phyloP scores from a whole-genome alignment of 2,797 vertebrate genomes.

The Cossypha heuglini region DNA sequence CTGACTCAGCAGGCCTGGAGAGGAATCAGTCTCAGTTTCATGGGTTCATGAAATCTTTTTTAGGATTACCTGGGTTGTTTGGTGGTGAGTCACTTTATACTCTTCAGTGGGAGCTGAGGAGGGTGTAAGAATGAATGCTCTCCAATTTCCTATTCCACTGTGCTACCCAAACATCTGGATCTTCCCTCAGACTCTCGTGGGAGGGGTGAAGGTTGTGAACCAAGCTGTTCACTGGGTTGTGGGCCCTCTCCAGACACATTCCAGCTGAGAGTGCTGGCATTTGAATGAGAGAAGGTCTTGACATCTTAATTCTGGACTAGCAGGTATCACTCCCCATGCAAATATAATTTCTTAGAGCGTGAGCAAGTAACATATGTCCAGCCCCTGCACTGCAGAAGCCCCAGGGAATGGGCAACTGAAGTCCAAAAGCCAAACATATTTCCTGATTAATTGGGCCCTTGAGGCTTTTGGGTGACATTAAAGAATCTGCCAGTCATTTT shows the following conservation, averaged over 20 bases:
- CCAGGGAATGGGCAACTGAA: constrained; percentile 53
- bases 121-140: neutral
- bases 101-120: neutral
- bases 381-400: constrained; percentile 1
- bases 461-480: constrained; percentile 69
- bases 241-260: constrained; percentile 45
- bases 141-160: constrained; percentile 8
- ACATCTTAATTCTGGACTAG: constrained; percentile 60
- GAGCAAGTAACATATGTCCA: constrained; percentile 64
- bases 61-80: neutral
- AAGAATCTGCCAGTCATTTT: constrained; percentile 67
- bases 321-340: constrained; percentile 53
- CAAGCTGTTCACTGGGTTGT: constrained; percentile 29
- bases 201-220: constrained; percentile 28
- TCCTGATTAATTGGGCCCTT: constrained; percentile 64
- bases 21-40: neutral
- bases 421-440: constrained; percentile 66
- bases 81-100: neutral
- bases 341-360: constrained; percentile 27
- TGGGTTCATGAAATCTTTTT: neutral
- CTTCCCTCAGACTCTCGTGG: neutral
- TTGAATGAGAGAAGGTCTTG: constrained; percentile 62
- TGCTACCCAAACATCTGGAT: constrained; percentile 33
- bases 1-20: neutral
- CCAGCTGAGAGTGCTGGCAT: constrained; percentile 37